Evolutionary conservation across 2,113 vertebrate genomes (phyloP).

Genomic region (Chloropsis cyanopogon): DNA sequence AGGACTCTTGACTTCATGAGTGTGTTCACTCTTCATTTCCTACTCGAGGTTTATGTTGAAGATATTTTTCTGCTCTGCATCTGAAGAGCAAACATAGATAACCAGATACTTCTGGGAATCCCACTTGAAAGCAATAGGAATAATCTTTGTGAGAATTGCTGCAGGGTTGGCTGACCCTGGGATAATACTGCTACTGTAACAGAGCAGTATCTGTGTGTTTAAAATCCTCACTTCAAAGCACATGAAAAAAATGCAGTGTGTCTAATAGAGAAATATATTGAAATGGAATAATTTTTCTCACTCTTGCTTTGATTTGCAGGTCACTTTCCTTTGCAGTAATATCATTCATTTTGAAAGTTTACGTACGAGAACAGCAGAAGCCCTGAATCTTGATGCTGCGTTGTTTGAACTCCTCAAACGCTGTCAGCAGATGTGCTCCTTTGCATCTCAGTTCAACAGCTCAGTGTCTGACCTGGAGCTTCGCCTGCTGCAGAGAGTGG

Average conservation of each 20-base stretch:
- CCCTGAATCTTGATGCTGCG: slow-evolving; percentile 87
- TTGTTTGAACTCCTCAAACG: slow-evolving; percentile 95
- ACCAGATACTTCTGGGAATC: not conserved
- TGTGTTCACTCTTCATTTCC: not conserved
- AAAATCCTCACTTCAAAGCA: not conserved
- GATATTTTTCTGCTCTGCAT: not conserved
- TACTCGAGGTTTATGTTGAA: not conserved
- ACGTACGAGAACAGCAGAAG: slow-evolving; percentile 90
- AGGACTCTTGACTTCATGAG: not conserved
- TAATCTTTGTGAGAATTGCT: not conserved
- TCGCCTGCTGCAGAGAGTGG: slow-evolving; percentile 90
- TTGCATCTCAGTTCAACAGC: slow-evolving; percentile 93
- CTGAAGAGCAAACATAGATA: not conserved
- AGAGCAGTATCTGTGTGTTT: not conserved
- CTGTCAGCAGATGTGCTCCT: slow-evolving; percentile 94
- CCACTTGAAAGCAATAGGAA: not conserved
- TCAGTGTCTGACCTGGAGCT: slow-evolving; percentile 93
- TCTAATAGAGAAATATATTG: not conserved
- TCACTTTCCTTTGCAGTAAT: slow-evolving; percentile 96
- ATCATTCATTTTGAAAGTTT: slow-evolving; percentile 96
- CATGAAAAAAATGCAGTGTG: not conserved
- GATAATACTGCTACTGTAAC: not conserved
- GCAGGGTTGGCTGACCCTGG: not conserved
- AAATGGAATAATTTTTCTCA: not conserved
- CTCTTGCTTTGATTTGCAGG: slow-evolving; percentile 58